These are phyloP conservation scores for Platyrinchus mystaceus DNA, from an alignment of 2,797 vertebrate genomes.

Conservation along the genomic window DNA sequence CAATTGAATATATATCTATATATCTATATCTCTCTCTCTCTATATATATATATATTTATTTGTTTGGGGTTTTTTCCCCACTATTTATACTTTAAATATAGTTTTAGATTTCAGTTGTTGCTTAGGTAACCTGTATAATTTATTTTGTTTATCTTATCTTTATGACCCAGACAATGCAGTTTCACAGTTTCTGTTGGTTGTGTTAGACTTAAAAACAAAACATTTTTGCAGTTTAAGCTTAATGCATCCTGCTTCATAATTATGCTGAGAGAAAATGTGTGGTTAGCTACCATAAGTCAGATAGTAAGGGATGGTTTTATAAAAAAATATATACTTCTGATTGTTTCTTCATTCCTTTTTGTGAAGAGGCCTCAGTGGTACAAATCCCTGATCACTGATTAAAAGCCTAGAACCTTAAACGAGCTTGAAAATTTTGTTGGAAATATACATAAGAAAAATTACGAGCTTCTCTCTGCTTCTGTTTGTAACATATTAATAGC, in stretches of 20 bases:
- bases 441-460: neutral
- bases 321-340: neutral
- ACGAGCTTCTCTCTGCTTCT: neutral
- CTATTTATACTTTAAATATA: neutral
- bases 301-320: neutral
- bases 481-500: rapidly evolving
- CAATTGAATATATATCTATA: neutral
- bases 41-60: too few species aligned
- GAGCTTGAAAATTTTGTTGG: neutral
- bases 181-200: neutral
- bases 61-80: rapidly evolving
- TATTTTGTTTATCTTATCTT: neutral
- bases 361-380: neutral
- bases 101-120: neutral
- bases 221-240: neutral
- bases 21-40: too few species aligned
- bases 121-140: neutral
- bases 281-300: neutral
- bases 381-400: neutral
- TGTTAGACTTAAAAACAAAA: neutral
- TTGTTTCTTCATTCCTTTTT: neutral
- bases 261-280: neutral
- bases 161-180: neutral
- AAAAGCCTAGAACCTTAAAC: neutral
- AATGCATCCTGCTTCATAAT: neutral